These are phyloP conservation scores for Coccyzus lansbergi DNA, from an alignment of 2,797 vertebrate genomes.

Conservation along the genomic window DNA sequence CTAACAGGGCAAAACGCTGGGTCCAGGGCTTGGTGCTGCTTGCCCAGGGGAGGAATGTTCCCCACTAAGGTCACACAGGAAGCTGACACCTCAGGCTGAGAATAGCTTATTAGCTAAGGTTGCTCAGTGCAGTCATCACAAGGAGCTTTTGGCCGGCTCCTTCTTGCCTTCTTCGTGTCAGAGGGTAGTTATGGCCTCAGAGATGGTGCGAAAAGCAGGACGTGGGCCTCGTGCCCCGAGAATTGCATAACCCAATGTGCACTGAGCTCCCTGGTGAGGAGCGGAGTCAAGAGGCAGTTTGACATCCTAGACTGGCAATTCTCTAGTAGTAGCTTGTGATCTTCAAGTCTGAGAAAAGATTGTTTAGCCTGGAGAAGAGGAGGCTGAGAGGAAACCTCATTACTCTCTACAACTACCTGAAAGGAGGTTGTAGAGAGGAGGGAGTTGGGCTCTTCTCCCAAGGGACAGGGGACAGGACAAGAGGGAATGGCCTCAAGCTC, in stretches of 20 bases:
- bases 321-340: too few species aligned
- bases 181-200: background rate
- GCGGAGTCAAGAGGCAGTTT: background rate
- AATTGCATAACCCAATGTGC: background rate
- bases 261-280: background rate
- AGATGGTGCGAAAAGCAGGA: background rate
- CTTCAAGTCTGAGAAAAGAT: too few species aligned
- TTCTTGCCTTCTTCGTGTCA: background rate
- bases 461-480: too few species aligned
- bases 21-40: background rate
- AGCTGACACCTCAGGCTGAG: constrained; percentile 44
- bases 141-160: constrained; percentile 20
- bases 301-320: accelerated
- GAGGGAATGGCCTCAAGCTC: too few species aligned
- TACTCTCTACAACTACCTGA: too few species aligned
- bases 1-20: accelerated
- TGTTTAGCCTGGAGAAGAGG: too few species aligned
- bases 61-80: constrained; percentile 47
- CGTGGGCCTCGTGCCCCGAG: background rate
- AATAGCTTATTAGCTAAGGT: constrained; percentile 54
- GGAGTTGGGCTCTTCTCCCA: too few species aligned
- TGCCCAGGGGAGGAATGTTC: constrained; percentile 13
- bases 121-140: background rate
- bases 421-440: too few species aligned
- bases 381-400: too few species aligned